Conservation (phyloP, 2,888 invertebrate genomes). For the Elegia similella region DNA sequence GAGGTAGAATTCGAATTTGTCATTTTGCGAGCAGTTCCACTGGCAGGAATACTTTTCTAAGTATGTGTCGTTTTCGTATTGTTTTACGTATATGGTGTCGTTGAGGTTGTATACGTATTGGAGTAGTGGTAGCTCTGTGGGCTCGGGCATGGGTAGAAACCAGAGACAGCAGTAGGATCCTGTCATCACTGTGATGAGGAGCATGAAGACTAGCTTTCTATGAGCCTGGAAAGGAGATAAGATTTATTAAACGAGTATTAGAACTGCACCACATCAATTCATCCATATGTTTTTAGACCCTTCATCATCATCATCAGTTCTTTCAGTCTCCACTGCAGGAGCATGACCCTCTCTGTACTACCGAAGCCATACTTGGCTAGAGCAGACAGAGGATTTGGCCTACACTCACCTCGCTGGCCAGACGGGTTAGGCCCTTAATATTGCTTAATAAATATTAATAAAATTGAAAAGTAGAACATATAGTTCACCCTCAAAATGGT, state of each 20-base stretch:
- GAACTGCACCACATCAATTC: no score
- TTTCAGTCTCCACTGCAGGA: no score
- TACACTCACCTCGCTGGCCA: no score
- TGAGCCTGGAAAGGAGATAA: constrained; percentile 58
- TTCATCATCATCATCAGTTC: no score
- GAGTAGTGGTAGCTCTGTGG: constrained; percentile 35
- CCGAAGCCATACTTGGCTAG: no score
- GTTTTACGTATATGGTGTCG: constrained; percentile 55
- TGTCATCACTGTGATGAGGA: constrained; percentile 84
- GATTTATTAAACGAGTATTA: constrained; percentile 5
- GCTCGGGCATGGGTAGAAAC: constrained; percentile 76
- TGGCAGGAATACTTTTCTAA: constrained; percentile 61
- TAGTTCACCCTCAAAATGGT: no score
- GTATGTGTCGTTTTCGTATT: constrained; percentile 33
- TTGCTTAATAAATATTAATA: no score
- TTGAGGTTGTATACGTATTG: constrained; percentile 60
- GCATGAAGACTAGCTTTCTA: constrained; percentile 87
- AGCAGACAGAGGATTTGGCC: no score
- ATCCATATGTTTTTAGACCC: no score
- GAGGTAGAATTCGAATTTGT: constrained; percentile 53
- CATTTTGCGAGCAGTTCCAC: constrained; percentile 56
- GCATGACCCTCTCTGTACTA: no score
- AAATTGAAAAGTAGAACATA: no score
- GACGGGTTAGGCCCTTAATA: no score
- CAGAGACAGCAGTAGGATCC: constrained; percentile 86